A percentile compares a stretch with the other conserved stretches of the same genome.
Evolutionary conservation across 2,888 invertebrate genomes (phyloP).

Genomic region (Leptura quadrifasciata): DNA sequence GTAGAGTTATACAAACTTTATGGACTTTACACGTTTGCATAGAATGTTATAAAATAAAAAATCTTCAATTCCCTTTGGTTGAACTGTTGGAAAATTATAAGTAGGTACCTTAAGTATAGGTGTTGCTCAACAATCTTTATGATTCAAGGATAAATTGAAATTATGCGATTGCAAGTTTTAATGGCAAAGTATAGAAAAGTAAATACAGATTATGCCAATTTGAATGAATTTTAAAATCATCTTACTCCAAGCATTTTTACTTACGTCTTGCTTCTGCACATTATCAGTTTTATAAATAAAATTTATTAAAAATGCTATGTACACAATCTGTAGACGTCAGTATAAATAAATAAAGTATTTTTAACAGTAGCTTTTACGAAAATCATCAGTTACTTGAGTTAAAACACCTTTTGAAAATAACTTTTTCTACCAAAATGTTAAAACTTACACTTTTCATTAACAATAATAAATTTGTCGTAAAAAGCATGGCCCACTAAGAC

Average conservation of each 20-base stretch:
- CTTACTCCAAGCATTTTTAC: neutral
- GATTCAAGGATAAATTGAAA: too few species aligned
- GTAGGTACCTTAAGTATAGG: too few species aligned
- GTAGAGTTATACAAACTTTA: too few species aligned
- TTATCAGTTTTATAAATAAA: constrained; percentile 7
- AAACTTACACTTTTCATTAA: constrained; percentile 9
- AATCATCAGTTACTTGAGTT: constrained; percentile 8
- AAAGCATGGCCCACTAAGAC: neutral
- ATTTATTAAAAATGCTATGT: constrained; percentile 3
- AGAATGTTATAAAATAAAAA: too few species aligned
- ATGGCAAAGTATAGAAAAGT: too few species aligned
- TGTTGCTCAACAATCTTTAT: too few species aligned
- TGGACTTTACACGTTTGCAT: too few species aligned
- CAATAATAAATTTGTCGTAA: neutral
- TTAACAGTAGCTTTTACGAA: constrained; percentile 12
- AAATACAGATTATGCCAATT: neutral
- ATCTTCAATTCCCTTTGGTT: too few species aligned
- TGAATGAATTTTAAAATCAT: neutral
- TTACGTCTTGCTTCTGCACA: neutral
- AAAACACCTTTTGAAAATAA: constrained; percentile 3
- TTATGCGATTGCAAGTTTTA: too few species aligned
- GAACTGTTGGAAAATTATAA: too few species aligned
- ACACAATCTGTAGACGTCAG: neutral
- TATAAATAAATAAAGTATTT: constrained; percentile 28
- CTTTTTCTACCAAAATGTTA: neutral